Evolutionary conservation across 2,888 invertebrate genomes (phyloP).

Genomic region (Morpho achilles): DNA sequence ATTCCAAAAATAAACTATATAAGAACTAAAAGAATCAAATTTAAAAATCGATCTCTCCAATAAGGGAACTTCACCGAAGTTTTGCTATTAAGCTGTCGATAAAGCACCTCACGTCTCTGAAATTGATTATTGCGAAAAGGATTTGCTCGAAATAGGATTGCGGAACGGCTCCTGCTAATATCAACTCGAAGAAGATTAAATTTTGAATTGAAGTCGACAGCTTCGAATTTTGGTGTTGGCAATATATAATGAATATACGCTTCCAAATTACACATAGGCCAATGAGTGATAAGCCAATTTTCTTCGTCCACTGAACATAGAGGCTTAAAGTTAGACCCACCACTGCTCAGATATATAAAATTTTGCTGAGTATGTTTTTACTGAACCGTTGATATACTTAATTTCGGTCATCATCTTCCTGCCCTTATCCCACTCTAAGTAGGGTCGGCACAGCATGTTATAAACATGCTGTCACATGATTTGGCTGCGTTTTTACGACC

Average conservation of each 20-base stretch:
- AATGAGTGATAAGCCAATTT: too few relatives aligned
- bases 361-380: too few relatives aligned
- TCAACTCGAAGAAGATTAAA: conserved; percentile 1
- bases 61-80: neutral
- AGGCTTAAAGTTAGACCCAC: too few relatives aligned
- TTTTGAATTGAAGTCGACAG: neutral
- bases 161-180: neutral
- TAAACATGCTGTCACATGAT: too few relatives aligned
- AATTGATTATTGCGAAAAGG: conserved; percentile 9
- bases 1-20: too few relatives aligned
- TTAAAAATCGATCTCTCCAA: neutral
- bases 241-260: neutral
- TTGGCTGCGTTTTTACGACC: too few relatives aligned
- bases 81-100: neutral
- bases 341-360: too few relatives aligned
- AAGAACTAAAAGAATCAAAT: neutral
- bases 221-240: neutral
- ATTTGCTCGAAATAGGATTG: conserved; percentile 6
- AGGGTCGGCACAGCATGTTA: too few relatives aligned
- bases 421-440: too few relatives aligned
- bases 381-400: too few relatives aligned
- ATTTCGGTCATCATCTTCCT: too few relatives aligned
- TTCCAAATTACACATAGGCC: neutral
- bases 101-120: conserved; percentile 1
- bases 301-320: too few relatives aligned